phyloP scores from a whole-genome alignment of 2,113 vertebrate genomes.

The Himantopus leucocephalus region DNA sequence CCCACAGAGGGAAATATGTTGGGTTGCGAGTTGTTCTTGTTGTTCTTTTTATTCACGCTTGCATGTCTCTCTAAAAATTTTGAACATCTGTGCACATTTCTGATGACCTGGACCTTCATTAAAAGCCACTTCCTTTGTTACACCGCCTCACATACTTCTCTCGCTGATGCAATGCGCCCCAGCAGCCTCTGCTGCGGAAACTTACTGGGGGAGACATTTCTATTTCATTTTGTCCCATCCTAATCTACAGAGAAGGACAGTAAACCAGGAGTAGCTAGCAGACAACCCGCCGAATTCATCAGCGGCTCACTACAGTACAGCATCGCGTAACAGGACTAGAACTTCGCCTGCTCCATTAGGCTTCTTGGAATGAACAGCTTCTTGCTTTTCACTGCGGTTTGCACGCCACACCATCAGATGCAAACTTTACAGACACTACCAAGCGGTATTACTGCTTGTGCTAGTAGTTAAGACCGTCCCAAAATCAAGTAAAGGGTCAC shows the following conservation, averaged over 20 bases:
- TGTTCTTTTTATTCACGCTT: neutral
- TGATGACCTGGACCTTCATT: neutral
- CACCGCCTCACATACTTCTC: neutral
- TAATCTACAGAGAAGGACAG: neutral
- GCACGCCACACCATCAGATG: neutral
- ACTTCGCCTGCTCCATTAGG: neutral
- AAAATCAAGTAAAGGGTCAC: neutral
- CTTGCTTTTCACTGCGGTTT: neutral
- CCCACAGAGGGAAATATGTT: neutral
- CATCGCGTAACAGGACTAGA: fast-evolving
- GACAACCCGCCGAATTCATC: neutral
- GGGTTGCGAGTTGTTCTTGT: neutral
- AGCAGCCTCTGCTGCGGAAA: neutral
- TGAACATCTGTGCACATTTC: neutral
- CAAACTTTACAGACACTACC: neutral
- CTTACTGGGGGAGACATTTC: neutral
- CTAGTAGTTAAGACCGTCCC: neutral
- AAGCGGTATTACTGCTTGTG: neutral
- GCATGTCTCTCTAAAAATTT: neutral
- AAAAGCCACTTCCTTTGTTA: neutral
- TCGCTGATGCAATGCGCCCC: neutral
- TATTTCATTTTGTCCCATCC: neutral
- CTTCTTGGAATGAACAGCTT: neutral
- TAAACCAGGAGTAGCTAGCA: neutral
- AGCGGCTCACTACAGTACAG: neutral